Evolutionary conservation across 35 echinoderm and acorn worm species (phyloP), one percentile per base, ranked within the genome.

Genomic region (Holothuria glaberrima): DNA sequence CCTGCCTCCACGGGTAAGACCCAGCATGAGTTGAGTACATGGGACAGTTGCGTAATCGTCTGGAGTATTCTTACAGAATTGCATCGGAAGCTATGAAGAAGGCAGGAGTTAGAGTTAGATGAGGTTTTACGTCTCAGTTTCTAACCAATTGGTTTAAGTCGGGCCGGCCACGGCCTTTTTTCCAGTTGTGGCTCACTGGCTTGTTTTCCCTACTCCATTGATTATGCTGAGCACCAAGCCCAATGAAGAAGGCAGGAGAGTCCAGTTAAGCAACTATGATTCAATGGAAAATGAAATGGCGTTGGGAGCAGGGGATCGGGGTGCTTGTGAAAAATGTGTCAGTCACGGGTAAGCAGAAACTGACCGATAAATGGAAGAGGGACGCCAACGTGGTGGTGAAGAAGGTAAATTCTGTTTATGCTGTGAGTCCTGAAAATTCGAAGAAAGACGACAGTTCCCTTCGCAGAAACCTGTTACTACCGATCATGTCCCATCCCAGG

Each of bases 261-360:
- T 33, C 12, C 24, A 82, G 91, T 52, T 91, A 91, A 26, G 60
- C 25, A 31, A 20, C 16, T 91, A 94, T 34, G 89, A 91, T 56
- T 71, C 19, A 36, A 69, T 41, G 12, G 41, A 80, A 26, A 31
- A 19, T 59, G 33, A 91, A 19, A 22, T 19, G 0, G 48, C 22
- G 6, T 33, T 91, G 19, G 16, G 41, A 14, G 25, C 33, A 36
- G 83, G 83, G 4, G 89, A 91, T 48, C 58, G n/a, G 84, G 19
- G 93, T 94, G 33, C 38, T 94, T 18, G 73, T 94, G 50, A 33
- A 61, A n/a, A 58, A 92, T 45, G 71, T 59, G 29, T 33, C 35
- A 12, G n/a, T 92, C 3, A 41, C 34, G 7, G 79, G 90, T 26
- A 86, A 67, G 24, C 59, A 74, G 30, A 86, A 92, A 25, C 33